These are phyloP conservation scores for Cottoperca gobio DNA, from an alignment of 2,797 vertebrate species.

Conservation along the genomic window DNA sequence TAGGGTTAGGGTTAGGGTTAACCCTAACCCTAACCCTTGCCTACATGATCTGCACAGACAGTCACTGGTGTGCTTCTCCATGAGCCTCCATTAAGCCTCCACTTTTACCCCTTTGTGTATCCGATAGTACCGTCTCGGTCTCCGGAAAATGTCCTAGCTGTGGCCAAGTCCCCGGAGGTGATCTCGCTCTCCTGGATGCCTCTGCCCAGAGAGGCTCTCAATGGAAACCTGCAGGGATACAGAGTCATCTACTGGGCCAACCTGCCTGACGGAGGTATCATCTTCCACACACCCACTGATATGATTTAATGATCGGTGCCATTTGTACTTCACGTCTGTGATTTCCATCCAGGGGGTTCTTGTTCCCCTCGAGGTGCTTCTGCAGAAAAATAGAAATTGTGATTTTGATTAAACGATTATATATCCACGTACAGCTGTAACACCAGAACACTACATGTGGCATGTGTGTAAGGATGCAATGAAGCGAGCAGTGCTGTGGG, in stretches of 20 bases:
- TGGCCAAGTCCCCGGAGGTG: constrained; percentile 95
- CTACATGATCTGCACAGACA: background rate
- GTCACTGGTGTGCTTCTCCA: background rate
- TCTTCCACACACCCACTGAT: background rate
- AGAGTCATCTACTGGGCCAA: constrained; percentile 99
- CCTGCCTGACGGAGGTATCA: constrained; percentile 94
- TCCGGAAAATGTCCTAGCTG: constrained; percentile 95
- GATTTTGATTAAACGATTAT: too few species aligned
- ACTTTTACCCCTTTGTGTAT: background rate
- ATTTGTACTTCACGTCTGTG: background rate
- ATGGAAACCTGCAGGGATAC: constrained; percentile 98
- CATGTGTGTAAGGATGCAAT: too few species aligned
- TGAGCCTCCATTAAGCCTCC: background rate
- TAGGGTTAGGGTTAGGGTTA: too few species aligned
- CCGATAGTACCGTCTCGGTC: constrained; percentile 93
- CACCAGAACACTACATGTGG: too few species aligned
- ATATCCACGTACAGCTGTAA: too few species aligned
- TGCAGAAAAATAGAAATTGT: too few species aligned
- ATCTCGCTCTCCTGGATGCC: constrained; percentile 98
- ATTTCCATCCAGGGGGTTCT: too few species aligned
- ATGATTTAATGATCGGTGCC: background rate
- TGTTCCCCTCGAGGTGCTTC: too few species aligned
- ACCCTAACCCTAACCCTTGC: too few species aligned
- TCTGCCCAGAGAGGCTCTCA: constrained; percentile 93
- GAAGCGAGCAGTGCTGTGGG: too few species aligned